Percentiles rank a stretch among this genome's conserved stretches.
Conservation (phyloP, 1,140 invertebrate genomes). For the Trachymyrmex septentrionalis region DNA sequence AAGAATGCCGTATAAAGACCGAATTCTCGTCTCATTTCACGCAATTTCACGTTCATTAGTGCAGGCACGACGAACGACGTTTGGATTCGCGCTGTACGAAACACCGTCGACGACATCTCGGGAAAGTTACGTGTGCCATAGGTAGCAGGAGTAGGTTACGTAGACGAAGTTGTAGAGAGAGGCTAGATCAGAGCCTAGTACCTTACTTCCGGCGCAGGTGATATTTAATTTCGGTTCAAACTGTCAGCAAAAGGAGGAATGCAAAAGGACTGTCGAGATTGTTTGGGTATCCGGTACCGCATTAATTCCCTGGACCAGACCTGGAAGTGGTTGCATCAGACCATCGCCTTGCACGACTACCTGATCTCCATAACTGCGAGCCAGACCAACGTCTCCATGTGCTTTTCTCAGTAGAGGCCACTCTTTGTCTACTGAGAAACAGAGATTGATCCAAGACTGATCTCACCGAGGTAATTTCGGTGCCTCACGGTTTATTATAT, state of each 20-base stretch:
- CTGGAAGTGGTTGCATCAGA: conserved; percentile 97
- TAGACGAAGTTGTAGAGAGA: not conserved
- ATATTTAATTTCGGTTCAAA: conserved; percentile 85
- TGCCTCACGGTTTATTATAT: not conserved
- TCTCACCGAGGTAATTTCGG: not conserved
- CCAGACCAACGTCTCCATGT: conserved; percentile 88
- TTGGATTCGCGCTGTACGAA: not conserved
- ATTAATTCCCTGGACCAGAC: conserved; percentile 94
- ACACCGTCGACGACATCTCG: not conserved
- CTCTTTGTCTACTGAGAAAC: conserved; percentile 4
- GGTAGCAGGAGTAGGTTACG: not conserved
- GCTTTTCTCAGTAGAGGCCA: conserved; percentile 76
- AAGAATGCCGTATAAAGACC: conserved; percentile 7
- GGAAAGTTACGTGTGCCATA: not conserved
- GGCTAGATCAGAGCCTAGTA: not conserved
- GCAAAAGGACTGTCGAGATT: conserved; percentile 93
- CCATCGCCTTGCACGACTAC: conserved; percentile 94
- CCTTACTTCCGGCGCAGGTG: conserved; percentile 22
- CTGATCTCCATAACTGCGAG: conserved; percentile 92
- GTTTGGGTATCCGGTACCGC: conserved; percentile 94
- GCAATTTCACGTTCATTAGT: not conserved
- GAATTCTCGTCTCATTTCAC: conserved; percentile 1
- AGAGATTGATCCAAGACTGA: conserved; percentile 46
- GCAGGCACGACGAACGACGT: not conserved
- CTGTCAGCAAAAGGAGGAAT: conserved; percentile 92